phyloP scores from a whole-genome alignment of 1,140 invertebrate species.

The Euura lappo region DNA sequence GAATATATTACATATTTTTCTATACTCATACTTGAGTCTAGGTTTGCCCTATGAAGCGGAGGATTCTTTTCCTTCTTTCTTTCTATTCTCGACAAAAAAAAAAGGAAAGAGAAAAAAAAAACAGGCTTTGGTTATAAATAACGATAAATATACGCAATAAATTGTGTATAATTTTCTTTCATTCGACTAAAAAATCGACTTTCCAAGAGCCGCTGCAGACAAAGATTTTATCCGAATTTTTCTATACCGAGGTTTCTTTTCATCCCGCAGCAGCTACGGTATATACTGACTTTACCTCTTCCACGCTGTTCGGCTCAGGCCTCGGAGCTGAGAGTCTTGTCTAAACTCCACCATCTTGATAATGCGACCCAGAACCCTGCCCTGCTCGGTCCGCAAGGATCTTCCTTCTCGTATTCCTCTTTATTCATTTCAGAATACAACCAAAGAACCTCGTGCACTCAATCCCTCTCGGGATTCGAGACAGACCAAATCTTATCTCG shows the following conservation, averaged over 20 bases:
- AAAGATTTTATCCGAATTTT: not conserved
- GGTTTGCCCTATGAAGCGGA: too few species aligned
- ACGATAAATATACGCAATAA: too few species aligned
- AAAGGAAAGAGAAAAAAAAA: not conserved
- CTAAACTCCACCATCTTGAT: constrained; percentile 7
- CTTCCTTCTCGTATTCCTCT: too few species aligned
- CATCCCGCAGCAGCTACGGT: not conserved
- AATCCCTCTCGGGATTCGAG: not conserved
- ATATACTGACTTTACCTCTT: not conserved
- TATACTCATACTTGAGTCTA: not conserved
- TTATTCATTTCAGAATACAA: not conserved
- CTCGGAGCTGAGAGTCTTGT: not conserved
- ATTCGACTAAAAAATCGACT: too few species aligned
- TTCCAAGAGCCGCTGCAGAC: not conserved
- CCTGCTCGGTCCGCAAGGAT: too few species aligned
- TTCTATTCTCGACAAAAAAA: not conserved
- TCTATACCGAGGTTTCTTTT: not conserved
- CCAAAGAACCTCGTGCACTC: not conserved
- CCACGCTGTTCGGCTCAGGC: not conserved
- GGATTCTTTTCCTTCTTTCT: not conserved
- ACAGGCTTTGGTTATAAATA: too few species aligned
- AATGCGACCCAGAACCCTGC: not conserved
- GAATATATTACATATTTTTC: constrained; percentile 2
- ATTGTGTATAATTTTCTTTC: too few species aligned
- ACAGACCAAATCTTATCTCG: too few species aligned